These are phyloP conservation scores for Andinoacara biseriatus DNA, from an alignment of 2,113 vertebrate species.

Conservation along the genomic window DNA sequence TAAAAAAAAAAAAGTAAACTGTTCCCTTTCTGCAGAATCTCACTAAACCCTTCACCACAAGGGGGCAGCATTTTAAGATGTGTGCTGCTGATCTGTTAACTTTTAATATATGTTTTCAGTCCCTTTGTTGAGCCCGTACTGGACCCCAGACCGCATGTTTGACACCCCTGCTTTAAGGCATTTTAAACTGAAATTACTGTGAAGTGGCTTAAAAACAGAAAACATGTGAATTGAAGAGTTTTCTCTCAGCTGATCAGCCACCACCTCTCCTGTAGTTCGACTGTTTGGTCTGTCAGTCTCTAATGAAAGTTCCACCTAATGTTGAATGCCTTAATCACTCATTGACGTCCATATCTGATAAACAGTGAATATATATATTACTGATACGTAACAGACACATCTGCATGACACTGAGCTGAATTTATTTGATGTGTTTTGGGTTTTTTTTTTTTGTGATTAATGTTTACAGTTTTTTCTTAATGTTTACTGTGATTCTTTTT, in stretches of 20 bases:
- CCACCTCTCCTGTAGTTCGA: not conserved
- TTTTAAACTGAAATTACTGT: not conserved
- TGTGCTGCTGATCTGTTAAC: not conserved
- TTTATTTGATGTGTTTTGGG: not conserved
- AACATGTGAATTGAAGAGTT: not conserved
- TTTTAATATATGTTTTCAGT: slow-evolving; percentile 1
- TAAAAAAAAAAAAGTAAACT: no score
- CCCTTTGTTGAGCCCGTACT: not conserved
- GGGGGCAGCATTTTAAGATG: not conserved
- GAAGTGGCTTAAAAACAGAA: not conserved
- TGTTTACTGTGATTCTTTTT: slow-evolving; percentile 12
- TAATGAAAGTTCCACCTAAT: not conserved
- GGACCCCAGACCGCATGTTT: not conserved
- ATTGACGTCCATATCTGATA: not conserved
- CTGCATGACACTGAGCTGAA: not conserved
- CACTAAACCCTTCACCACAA: not conserved
- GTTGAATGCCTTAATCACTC: slow-evolving; percentile 39
- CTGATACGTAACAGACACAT: not conserved
- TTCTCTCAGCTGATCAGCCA: slow-evolving; percentile 15
- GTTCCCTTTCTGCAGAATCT: not conserved
- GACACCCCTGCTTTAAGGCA: not conserved
- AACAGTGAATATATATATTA: not conserved
- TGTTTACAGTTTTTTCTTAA: not conserved
- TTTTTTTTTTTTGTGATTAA: not conserved
- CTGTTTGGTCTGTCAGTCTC: not conserved